Evolutionary conservation across 2,797 vertebrate species (phyloP).

Genomic region (Peromyscus melanophrys): DNA sequence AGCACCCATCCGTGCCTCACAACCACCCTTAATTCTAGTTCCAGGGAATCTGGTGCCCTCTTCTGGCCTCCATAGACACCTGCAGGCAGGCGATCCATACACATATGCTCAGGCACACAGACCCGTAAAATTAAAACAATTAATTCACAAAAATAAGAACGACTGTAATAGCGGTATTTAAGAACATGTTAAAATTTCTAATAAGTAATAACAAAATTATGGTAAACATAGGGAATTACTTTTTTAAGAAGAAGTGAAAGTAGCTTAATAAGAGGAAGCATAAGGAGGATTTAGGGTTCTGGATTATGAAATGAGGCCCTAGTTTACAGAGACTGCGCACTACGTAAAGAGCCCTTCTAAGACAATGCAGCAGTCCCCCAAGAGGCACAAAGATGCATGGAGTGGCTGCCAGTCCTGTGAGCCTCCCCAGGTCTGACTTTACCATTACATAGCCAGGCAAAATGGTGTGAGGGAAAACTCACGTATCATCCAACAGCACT

Average conservation of each 20-base stretch:
- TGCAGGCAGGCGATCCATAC: no score
- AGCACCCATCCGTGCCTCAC: not conserved
- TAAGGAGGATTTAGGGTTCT: not conserved
- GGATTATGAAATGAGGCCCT: not conserved
- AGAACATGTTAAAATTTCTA: constrained; percentile 13
- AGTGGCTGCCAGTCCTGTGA: not conserved
- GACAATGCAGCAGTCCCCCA: accelerated
- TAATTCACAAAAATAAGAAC: not conserved
- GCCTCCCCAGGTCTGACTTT: not conserved
- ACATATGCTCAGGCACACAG: not conserved
- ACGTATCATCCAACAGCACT: no score
- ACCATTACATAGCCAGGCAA: not conserved
- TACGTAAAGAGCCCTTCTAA: not conserved
- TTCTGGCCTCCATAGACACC: not conserved
- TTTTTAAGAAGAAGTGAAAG: not conserved
- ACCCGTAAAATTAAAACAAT: not conserved
- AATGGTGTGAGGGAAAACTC: not conserved
- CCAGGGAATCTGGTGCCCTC: not conserved
- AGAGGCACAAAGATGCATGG: accelerated
- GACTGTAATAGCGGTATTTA: not conserved
- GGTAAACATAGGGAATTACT: not conserved
- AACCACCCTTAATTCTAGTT: not conserved
- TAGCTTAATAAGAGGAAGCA: not conserved
- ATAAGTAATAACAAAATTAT: not conserved
- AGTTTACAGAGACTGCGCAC: not conserved